Evolutionary conservation across 2,888 invertebrate species (phyloP).

Genomic region (Torymus aiolomorphi): DNA sequence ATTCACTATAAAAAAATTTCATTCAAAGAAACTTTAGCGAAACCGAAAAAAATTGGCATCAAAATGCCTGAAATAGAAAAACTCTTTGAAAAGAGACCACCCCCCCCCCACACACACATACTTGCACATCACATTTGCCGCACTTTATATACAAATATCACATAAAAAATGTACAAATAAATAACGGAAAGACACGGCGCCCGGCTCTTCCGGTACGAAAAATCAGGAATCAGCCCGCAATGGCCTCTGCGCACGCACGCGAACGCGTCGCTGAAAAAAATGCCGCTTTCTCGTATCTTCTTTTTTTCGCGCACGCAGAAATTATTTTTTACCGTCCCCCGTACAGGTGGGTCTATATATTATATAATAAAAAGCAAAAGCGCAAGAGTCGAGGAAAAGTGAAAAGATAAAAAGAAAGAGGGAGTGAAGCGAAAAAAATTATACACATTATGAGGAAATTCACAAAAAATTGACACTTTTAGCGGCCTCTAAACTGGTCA

Average conservation of each 20-base stretch:
- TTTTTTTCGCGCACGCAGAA: constrained; percentile 10
- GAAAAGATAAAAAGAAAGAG: not conserved
- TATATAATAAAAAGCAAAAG: constrained; percentile 1
- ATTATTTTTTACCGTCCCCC: constrained; percentile 24
- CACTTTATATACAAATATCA: too few species aligned
- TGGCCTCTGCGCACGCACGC: not conserved
- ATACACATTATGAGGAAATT: too few species aligned
- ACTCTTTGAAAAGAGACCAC: too few species aligned
- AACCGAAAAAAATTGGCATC: too few species aligned
- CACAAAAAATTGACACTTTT: too few species aligned
- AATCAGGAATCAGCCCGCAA: not conserved
- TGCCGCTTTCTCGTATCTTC: not conserved
- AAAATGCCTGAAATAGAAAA: too few species aligned
- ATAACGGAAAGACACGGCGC: not conserved
- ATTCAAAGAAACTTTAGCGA: too few species aligned
- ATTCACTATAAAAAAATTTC: too few species aligned
- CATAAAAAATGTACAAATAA: not conserved
- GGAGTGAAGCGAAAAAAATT: constrained; percentile 5
- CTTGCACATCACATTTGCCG: too few species aligned
- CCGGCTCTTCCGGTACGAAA: not conserved
- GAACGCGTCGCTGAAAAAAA: constrained; percentile 17
- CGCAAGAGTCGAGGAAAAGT: not conserved
- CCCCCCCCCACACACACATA: too few species aligned
- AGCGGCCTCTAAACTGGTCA: too few species aligned
- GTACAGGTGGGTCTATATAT: not conserved